These are phyloP conservation scores for Formica selysi DNA, from an alignment of 1,140 invertebrate genomes.

Conservation along the genomic window DNA sequence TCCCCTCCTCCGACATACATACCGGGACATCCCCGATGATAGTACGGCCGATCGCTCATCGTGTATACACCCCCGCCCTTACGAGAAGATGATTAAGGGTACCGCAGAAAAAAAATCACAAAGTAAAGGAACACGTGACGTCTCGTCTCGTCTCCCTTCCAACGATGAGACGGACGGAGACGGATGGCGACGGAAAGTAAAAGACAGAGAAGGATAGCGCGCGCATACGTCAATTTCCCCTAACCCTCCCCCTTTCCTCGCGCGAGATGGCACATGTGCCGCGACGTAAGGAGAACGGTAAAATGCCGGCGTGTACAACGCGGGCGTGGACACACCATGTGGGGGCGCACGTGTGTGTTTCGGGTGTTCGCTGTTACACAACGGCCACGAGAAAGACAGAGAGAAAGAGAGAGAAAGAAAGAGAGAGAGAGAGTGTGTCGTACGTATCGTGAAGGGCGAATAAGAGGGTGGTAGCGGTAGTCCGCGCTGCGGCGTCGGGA, in stretches of 20 bases:
- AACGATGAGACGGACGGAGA: conserved; percentile 19
- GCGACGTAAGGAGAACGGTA: conserved; percentile 69
- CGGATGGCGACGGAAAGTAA: background rate
- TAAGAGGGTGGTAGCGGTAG: conserved; percentile 78
- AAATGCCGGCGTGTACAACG: conserved; percentile 28
- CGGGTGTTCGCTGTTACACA: background rate
- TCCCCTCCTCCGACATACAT: conserved; percentile 27
- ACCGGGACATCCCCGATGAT: conserved; percentile 40
- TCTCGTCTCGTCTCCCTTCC: conserved; percentile 59
- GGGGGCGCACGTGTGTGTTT: conserved; percentile 33
- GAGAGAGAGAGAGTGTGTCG: conserved; percentile 59
- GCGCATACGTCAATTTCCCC: conserved; percentile 18
- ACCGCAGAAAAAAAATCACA: conserved; percentile 70
- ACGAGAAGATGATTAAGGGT: conserved; percentile 73
- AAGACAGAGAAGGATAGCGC: background rate
- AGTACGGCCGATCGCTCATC: conserved; percentile 9
- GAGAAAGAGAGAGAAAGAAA: conserved; percentile 44
- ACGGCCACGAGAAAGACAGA: background rate
- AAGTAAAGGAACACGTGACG: conserved; percentile 73
- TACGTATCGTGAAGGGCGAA: conserved; percentile 71
- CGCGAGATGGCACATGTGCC: conserved; percentile 70
- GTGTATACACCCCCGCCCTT: conserved; percentile 59
- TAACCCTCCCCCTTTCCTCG: background rate
- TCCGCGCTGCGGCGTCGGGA: conserved; percentile 75
- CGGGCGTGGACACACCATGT: conserved; percentile 50